A percentile compares a stretch with the other conserved stretches of the same genome.
Conservation (phyloP, 2,888 invertebrate genomes). For the Nephrotoma guestfalica region DNA sequence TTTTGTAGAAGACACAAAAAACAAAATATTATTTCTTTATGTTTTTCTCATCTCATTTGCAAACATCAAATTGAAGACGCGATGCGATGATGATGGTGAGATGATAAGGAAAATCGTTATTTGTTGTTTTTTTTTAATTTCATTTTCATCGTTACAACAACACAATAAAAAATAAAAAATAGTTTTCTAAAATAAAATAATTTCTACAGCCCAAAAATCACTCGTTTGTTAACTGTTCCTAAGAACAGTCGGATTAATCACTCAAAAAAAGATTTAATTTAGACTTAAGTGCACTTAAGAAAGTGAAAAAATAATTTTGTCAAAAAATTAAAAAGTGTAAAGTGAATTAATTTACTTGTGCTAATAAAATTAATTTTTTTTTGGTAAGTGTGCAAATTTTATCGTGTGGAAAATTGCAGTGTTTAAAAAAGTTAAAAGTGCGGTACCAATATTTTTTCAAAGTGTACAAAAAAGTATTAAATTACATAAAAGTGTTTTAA, state of each 20-base stretch:
- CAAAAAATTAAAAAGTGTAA: neutral
- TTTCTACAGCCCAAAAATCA: neutral
- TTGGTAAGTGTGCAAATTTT: neutral
- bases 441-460: neutral
- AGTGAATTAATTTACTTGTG: neutral
- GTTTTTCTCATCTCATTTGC: neutral
- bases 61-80: neutral
- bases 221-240: conserved; percentile 4
- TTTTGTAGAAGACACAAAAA: neutral
- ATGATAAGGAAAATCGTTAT: neutral
- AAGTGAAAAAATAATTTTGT: neutral
- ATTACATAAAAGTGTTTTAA: neutral
- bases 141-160: neutral
- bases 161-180: neutral
- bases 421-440: neutral
- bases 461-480: neutral
- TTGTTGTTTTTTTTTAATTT: neutral
- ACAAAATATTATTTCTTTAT: neutral
- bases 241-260: conserved; percentile 3
- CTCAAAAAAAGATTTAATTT: neutral
- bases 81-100: neutral
- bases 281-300: neutral
- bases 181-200: neutral
- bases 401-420: neutral
- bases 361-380: neutral